Evolutionary conservation across 2,113 vertebrate genomes (phyloP).

Genomic region (human): DNA sequence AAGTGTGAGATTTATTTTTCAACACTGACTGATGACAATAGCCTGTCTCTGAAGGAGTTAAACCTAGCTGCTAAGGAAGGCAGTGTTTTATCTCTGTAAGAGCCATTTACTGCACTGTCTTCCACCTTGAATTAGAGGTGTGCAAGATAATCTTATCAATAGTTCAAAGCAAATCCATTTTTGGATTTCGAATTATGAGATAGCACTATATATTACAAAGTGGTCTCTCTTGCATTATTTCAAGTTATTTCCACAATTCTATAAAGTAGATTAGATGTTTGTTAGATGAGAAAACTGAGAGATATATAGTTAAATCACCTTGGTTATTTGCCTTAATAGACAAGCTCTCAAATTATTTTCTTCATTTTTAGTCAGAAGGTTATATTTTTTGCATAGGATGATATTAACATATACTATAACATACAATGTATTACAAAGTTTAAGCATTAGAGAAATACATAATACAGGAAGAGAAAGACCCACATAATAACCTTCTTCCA

Average conservation of each 20-base stretch:
- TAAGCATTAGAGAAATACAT: neutral
- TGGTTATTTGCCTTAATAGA: constrained; percentile 5
- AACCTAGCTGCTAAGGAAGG: neutral
- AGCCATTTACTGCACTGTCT: neutral
- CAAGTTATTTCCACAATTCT: constrained; percentile 5
- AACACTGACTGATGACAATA: neutral
- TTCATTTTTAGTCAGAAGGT: constrained; percentile 9
- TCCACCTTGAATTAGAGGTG: constrained; percentile 41
- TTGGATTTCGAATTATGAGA: constrained; percentile 38
- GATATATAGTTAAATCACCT: neutral
- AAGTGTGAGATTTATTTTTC: neutral
- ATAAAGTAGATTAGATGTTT: neutral
- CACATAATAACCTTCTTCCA: neutral
- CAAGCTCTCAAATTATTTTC: neutral
- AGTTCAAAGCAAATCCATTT: constrained; percentile 39
- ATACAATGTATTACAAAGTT: neutral
- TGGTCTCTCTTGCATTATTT: neutral
- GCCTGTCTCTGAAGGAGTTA: neutral
- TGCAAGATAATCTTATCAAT: constrained; percentile 46
- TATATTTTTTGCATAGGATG: neutral
- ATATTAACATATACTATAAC: neutral
- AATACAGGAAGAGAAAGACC: neutral
- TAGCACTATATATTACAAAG: neutral
- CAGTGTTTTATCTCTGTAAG: neutral
- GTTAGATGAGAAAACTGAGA: neutral